Evolutionary conservation across 2,113 vertebrate species (phyloP).

Genomic region (mouse (Mus musculus)): GRCm39 chr1:194211001-194211500

Average conservation of each 20-base stretch:
- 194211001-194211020: neutral
- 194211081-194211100: neutral
- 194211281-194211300: neutral
- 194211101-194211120: neutral
- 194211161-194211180: neutral
- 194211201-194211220: neutral
- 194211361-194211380: neutral
- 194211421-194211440: neutral
- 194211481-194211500: conserved; percentile 29
- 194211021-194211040: neutral
- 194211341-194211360: conserved; percentile 27
- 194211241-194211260: neutral
- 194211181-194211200: neutral
- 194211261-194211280: neutral
- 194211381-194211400: neutral
- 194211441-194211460: conserved; percentile 24
- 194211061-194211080: neutral
- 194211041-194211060: neutral
- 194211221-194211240: neutral
- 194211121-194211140: neutral
- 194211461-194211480: neutral
- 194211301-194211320: neutral
- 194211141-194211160: neutral
- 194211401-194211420: neutral
- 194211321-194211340: conserved; percentile 30